phyloP scores from a whole-genome alignment of 2,113 vertebrate genomes.

The Glaucidium brasilianum region DNA sequence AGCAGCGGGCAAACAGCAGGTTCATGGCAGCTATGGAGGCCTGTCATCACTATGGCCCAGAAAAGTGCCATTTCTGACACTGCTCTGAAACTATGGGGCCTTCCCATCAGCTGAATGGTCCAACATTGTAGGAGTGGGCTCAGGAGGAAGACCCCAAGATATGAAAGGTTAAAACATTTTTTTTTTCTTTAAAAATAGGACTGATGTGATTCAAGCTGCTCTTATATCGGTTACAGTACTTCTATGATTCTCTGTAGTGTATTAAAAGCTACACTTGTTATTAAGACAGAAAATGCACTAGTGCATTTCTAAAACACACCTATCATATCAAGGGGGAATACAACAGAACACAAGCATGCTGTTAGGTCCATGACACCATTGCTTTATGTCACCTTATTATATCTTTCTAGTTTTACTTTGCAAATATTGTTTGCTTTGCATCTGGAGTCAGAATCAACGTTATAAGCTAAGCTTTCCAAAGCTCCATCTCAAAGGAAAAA shows the following conservation, averaged over 20 bases:
- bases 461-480: neutral
- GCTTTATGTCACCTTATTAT: neutral
- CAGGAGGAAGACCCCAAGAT: neutral
- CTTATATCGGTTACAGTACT: neutral
- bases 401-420: neutral
- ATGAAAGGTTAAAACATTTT: neutral
- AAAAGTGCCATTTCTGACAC: neutral
- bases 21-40: neutral
- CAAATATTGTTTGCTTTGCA: neutral
- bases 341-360: neutral
- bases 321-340: neutral
- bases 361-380: neutral
- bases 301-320: neutral
- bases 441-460: neutral
- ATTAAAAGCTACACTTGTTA: neutral
- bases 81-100: neutral
- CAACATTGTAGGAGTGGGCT: neutral
- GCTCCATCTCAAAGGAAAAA: neutral
- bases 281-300: neutral
- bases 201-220: neutral
- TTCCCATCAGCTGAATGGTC: fast-evolving
- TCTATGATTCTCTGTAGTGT: neutral
- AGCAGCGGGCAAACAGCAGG: neutral
- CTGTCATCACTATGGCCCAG: fast-evolving
- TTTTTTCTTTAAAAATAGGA: neutral